phyloP scores from a whole-genome alignment of 2,113 vertebrate species.

The Oryzias curvinotus region DNA sequence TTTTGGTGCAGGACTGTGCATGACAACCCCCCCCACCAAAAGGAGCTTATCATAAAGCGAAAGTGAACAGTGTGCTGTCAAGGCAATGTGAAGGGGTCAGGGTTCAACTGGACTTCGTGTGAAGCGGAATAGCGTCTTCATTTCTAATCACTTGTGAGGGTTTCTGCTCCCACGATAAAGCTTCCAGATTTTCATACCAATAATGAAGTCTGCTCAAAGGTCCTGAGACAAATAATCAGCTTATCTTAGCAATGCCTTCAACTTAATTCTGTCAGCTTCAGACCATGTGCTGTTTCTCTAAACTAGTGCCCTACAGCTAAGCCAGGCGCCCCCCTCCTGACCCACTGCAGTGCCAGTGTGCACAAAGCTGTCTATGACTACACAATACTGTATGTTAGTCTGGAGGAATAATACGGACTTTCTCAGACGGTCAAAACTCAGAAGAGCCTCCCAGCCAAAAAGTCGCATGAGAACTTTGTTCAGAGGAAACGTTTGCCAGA shows the following conservation, averaged over 20 bases:
- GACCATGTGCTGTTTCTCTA: slow-evolving; percentile 61
- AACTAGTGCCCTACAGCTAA: slow-evolving; percentile 26
- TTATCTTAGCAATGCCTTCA: slow-evolving; percentile 55
- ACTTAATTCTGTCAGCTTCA: slow-evolving; percentile 49
- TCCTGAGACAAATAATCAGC: slow-evolving; percentile 71
- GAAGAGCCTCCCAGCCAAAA: slow-evolving; percentile 1
- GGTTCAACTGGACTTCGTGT: slow-evolving; percentile 19
- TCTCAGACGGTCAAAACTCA: slow-evolving; percentile 13
- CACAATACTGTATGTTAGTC: slow-evolving; percentile 17
- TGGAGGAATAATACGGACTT: slow-evolving; percentile 16
- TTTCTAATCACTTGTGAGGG: slow-evolving; percentile 48
- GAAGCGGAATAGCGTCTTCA: slow-evolving; percentile 29
- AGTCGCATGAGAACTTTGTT: slow-evolving; percentile 4
- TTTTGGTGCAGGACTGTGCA: neutral
- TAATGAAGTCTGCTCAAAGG: slow-evolving; percentile 57
- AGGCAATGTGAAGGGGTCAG: slow-evolving; percentile 12
- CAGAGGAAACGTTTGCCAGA: slow-evolving; percentile 15
- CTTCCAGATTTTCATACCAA: slow-evolving; percentile 69
- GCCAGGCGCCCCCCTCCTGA: slow-evolving; percentile 35
- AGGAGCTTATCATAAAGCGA: slow-evolving; percentile 2
- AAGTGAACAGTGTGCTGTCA: slow-evolving; percentile 4
- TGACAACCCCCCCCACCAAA: neutral
- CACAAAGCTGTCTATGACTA: slow-evolving; percentile 17
- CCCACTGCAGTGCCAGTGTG: slow-evolving; percentile 28
- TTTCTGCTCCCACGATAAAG: slow-evolving; percentile 45